These are phyloP conservation scores for Lepidocyrtoides sp. DNA, from an alignment of 2,888 invertebrate genomes.

Conservation along the genomic window DNA sequence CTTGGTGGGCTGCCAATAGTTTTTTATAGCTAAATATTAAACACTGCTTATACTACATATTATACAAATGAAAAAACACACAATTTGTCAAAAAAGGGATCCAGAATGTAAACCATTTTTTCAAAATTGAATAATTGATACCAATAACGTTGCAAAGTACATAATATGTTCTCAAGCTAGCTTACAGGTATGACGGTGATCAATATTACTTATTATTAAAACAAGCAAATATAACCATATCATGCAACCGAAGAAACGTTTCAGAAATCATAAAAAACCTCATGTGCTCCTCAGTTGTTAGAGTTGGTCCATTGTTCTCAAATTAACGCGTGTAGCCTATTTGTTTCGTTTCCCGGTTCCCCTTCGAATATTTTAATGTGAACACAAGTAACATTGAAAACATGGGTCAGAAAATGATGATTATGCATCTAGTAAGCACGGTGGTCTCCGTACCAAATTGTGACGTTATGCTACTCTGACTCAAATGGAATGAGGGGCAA, in stretches of 20 bases:
- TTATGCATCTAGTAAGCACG: background rate
- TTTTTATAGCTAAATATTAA: no score
- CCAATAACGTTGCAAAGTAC: background rate
- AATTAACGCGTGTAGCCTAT: slow-evolving; percentile 85
- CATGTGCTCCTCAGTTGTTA: slow-evolving; percentile 10
- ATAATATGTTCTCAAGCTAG: no score
- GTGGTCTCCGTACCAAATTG: slow-evolving; percentile 67
- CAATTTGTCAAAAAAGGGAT: no score
- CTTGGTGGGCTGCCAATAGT: no score
- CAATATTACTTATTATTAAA: background rate
- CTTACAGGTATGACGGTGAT: no score
- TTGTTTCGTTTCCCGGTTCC: slow-evolving; percentile 81
- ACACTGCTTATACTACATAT: no score
- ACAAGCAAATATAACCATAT: background rate
- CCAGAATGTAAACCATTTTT: no score
- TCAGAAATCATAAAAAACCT: slow-evolving; percentile 25
- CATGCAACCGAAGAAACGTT: background rate
- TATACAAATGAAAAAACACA: no score
- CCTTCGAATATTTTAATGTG: slow-evolving; percentile 12
- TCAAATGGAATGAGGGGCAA: slow-evolving; percentile 40
- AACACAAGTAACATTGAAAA: background rate
- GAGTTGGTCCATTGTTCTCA: slow-evolving; percentile 81
- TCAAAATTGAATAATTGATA: no score
- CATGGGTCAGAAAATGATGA: no score
- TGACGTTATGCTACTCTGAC: slow-evolving; percentile 59